A percentile compares a stretch with the other conserved stretches of the same genome.
These are phyloP conservation scores for Sebastes fasciatus DNA, from an alignment of 2,113 vertebrate genomes.

Conservation along the genomic window DNA sequence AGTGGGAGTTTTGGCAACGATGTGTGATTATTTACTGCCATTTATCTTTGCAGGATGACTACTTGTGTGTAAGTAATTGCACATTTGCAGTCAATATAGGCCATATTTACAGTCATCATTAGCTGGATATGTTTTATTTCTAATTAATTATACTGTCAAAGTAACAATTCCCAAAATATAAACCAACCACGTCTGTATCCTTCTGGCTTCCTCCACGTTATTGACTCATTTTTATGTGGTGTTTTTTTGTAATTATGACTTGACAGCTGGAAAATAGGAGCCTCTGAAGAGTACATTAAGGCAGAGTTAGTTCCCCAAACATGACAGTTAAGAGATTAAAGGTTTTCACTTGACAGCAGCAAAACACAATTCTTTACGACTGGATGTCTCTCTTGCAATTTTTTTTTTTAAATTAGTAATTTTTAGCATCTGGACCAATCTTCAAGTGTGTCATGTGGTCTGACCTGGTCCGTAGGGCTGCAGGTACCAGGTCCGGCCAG, in stretches of 20 bases:
- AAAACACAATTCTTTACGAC: neutral
- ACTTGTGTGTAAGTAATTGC: neutral
- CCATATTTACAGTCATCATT: neutral
- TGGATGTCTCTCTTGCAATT: neutral
- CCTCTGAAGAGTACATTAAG: constrained; percentile 15
- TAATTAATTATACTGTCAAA: neutral
- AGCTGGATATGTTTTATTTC: neutral
- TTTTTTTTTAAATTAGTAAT: neutral
- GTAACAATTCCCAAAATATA: constrained; percentile 1
- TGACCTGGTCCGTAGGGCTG: constrained; percentile 97
- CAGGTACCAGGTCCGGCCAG: constrained; percentile 95
- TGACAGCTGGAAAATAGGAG: constrained; percentile 29
- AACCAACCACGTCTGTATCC: neutral
- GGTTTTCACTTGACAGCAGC: constrained; percentile 49
- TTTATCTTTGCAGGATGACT: neutral
- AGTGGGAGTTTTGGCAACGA: neutral
- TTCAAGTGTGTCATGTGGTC: neutral
- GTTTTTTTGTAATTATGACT: constrained; percentile 18
- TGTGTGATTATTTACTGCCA: neutral
- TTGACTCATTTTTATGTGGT: neutral
- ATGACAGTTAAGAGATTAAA: constrained; percentile 44
- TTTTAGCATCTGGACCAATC: neutral
- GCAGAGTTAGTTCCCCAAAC: constrained; percentile 10
- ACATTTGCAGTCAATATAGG: neutral
- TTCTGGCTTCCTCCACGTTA: neutral